Base-by-base conservation (phyloP, 1,140 invertebrate genomes). In the Drosophila azteca region DNA sequence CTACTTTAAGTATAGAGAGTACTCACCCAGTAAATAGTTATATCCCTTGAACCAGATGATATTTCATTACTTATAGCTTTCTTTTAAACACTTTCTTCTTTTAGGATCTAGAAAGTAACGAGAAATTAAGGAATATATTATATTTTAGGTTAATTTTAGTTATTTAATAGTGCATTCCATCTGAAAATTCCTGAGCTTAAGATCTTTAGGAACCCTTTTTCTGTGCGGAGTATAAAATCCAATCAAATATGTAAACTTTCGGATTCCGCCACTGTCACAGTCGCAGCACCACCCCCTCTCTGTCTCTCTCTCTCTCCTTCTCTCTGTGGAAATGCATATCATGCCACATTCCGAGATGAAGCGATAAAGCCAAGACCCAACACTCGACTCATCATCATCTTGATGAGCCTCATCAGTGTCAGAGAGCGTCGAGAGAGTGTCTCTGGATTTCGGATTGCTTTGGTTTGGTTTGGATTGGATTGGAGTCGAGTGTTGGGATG, bases 331-430 rank as follows among this genome's bases (percentile, higher is more conserved):
- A 70, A 43, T 24, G 53, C 46, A 48, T 46, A 74, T 65, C 53
- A 64, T 26, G 29, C 35, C 54, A 58, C 71, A 85, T 78, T 70
- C 78, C 82, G 58, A 76, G 80, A 83, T 83, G 57, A 48, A 61
- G 68, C 24, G 68, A 71, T 71, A 71, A 61, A 17, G 17, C 48
- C 54, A 24, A 29, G 71, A 54, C 43, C 53, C 70, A 17, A 35
- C 31, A 58, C 74, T 41, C 61, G 61, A 51, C 55, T 55, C 59
- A 62, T 74, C 66, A 71, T 60, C 68, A 58, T 46, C 52, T 54
- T 73, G 77, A 64, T 79, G 78, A 63, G 70, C 67, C 62, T 81
- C 75, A 84, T 83, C 79, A 83, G 70, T 69, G 74, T 65, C 62
- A 58, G 64, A n/a, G 61, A 11, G 45, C 11, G 15, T 39, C 35